Evolutionary conservation across 2,113 vertebrate species (phyloP).

Genomic region (Scomber japonicus): DNA sequence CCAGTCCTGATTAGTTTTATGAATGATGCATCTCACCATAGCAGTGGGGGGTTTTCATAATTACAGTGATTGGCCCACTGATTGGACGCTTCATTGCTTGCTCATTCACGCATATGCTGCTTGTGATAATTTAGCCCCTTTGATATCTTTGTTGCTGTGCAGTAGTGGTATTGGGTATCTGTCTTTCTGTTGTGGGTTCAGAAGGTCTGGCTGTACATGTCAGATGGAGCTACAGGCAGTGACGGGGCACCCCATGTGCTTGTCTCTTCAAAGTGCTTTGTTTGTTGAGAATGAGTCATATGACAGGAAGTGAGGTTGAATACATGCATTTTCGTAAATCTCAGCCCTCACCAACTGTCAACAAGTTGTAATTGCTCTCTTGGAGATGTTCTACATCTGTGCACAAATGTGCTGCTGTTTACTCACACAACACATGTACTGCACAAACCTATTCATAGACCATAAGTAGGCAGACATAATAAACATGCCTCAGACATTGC

Average conservation of each 20-base stretch:
- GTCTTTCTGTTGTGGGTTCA: neutral
- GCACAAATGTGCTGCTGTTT: constrained; percentile 12
- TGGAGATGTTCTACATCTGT: constrained; percentile 4
- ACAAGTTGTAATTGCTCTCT: neutral
- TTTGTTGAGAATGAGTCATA: constrained; percentile 11
- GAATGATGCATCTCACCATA: constrained; percentile 44
- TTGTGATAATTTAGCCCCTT: neutral
- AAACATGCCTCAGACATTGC: neutral
- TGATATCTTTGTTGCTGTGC: constrained; percentile 6
- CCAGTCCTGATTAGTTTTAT: constrained; percentile 38
- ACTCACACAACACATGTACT: neutral
- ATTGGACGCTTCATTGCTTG: constrained; percentile 27
- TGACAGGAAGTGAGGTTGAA: constrained; percentile 9
- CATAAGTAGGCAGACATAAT: neutral
- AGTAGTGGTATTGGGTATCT: neutral
- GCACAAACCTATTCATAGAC: neutral
- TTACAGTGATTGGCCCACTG: constrained; percentile 38
- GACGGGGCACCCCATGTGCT: neutral
- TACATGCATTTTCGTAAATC: constrained; percentile 25
- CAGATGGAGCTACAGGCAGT: neutral
- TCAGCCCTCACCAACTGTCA: neutral
- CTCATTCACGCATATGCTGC: constrained; percentile 14
- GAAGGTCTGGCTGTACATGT: neutral
- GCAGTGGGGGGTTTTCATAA: constrained; percentile 41
- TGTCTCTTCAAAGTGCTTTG: neutral